A percentile compares a stretch with the other conserved stretches of the same genome.
These are phyloP conservation scores for Beroe forskalii DNA, from an alignment of 37 sponge, comb jelly and placozoan genomes.

Conservation along the genomic window DNA sequence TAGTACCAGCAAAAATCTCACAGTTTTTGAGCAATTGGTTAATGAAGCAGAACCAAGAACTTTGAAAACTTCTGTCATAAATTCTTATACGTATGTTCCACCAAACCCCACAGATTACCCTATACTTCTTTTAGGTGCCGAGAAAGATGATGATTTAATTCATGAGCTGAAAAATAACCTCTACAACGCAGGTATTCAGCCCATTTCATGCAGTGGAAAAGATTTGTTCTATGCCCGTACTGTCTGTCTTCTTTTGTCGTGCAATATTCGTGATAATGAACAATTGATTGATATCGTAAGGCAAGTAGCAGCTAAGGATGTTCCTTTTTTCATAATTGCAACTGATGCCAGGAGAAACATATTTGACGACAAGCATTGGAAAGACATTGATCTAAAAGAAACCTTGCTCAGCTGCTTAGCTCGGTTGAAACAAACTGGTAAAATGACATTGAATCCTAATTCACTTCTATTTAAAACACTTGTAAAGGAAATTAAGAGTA, in stretches of 20 bases:
- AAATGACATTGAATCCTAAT: slow-evolving; percentile 33
- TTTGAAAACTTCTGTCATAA: slow-evolving; percentile 19
- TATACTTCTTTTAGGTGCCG: background rate
- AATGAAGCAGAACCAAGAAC: background rate
- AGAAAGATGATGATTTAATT: background rate
- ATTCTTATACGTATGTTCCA: slow-evolving; percentile 28
- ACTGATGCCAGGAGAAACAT: slow-evolving; percentile 52
- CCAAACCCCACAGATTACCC: slow-evolving; percentile 8
- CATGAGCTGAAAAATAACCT: background rate
- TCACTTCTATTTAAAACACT: slow-evolving; percentile 11
- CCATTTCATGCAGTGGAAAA: background rate
- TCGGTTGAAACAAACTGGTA: slow-evolving; percentile 36
- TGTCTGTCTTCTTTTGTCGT: slow-evolving; percentile 1
- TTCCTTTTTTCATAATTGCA: slow-evolving; percentile 28
- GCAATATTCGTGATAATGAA: slow-evolving; percentile 7
- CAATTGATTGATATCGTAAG: background rate
- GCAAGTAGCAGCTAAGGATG: background rate
- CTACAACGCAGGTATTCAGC: slow-evolving; percentile 4
- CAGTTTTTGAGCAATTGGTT: background rate
- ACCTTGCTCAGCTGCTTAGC: slow-evolving; percentile 45
- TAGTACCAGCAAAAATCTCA: background rate
- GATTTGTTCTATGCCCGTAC: background rate
- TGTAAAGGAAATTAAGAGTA: slow-evolving; percentile 20
- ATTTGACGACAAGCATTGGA: slow-evolving; percentile 24
- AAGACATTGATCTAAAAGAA: slow-evolving; percentile 37